Conservation (phyloP, 2,113 vertebrate genomes). For the Passer domesticus region DNA sequence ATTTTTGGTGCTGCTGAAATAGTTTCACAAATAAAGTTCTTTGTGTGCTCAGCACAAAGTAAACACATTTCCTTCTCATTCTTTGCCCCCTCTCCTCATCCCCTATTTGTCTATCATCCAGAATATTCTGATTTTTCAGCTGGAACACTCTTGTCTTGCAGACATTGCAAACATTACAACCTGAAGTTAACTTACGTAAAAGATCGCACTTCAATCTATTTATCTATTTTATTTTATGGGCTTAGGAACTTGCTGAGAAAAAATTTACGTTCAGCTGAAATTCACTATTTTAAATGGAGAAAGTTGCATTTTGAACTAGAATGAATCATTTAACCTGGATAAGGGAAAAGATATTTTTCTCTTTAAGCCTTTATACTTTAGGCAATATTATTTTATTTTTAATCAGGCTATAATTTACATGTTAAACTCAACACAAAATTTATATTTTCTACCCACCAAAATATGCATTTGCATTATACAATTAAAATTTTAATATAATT, state of each 20-base stretch:
- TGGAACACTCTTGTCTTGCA: not conserved
- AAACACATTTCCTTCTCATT: not conserved
- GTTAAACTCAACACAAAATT: not conserved
- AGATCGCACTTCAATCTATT: not conserved
- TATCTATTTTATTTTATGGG: not conserved
- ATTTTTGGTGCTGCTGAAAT: not conserved
- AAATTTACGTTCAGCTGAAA: not conserved
- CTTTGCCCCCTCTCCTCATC: rapidly evolving
- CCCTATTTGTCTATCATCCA: not conserved
- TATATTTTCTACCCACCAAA: not conserved
- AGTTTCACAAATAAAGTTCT: not conserved
- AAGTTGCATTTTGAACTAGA: not conserved
- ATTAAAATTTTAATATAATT: not conserved
- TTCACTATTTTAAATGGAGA: not conserved
- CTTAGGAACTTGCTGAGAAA: not conserved
- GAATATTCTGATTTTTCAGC: not conserved
- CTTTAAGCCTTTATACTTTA: not conserved
- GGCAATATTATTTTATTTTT: not conserved
- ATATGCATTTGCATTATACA: not conserved
- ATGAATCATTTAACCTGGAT: not conserved
- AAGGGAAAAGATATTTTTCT: not conserved
- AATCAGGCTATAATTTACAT: not conserved
- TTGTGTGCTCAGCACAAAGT: not conserved
- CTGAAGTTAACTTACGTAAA: not conserved
- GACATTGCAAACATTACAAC: not conserved